Base-by-base conservation (phyloP, 1,140 invertebrate species). In the Lordiphosa stackelbergi region DNA sequence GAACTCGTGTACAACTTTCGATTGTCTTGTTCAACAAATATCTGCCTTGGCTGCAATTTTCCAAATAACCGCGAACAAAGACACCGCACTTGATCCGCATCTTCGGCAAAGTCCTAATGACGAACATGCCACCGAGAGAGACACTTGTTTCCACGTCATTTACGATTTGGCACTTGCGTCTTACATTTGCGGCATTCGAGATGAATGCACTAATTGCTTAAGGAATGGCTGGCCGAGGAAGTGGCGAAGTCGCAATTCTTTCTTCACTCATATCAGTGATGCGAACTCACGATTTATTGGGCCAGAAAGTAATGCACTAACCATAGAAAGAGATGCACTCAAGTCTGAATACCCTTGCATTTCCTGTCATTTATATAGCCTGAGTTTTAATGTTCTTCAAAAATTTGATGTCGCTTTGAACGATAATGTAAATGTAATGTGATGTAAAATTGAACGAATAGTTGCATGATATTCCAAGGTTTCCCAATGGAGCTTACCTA, bases 121-220 rank as follows among this genome's bases (percentile, higher is more conserved):
- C 28, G 55, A 73, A 66, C 72, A 73, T 60, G 49, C 53, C 12
- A 22, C 41, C 10, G 51, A 38, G 12, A 19, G 8, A 35, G 12
- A 13, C 38, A 54, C 24, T 47, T 49, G 34, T 58, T 53, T 34
- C 58, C 58, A 56, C 52, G 35, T 54, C 65, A 74, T 74, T 73
- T 66, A 69, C 9, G 40, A 36, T 51, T 54, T 55, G 54, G 52
- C 69, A 69, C 53, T 69, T 65, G 38, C 3, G n/a, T 43, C 4
- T 36, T 10, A 12, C 10, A 10, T 38, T 34, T 53, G 40, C 40
- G 31, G 19, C 13, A 38, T 52, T 63, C 42, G 35, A 35, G 49
- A 62, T 68, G 31, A 45, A 52, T 42, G 38, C 37, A 40, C 54
- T 63, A 59, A 72, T 62, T 66, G 24, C 28, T 24, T 10, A 40